phyloP scores from a whole-genome alignment of 2,113 vertebrate species.

The Acrocephalus kingi region DNA sequence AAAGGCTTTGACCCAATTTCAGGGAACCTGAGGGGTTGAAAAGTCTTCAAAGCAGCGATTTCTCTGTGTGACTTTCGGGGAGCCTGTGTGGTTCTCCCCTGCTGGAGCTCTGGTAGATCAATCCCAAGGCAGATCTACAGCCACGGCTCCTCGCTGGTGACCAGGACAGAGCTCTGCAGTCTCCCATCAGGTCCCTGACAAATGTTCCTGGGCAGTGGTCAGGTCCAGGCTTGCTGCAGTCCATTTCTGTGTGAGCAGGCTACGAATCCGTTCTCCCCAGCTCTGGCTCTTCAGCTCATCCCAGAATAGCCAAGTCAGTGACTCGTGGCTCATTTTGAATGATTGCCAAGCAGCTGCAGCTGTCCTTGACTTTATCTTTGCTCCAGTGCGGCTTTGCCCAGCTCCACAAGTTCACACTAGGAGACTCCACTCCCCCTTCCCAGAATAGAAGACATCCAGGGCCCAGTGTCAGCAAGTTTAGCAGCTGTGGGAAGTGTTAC shows the following conservation, averaged over 20 bases:
- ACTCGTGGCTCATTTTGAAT: slow-evolving; percentile 61
- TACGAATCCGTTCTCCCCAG: background rate
- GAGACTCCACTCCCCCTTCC: slow-evolving; percentile 70
- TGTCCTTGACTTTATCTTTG: slow-evolving; percentile 66
- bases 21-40: background rate
- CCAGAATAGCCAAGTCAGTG: slow-evolving; percentile 67
- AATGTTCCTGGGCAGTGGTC: background rate
- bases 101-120: background rate
- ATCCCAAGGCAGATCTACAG: background rate
- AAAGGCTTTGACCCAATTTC: background rate
- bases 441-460: slow-evolving; percentile 66
- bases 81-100: background rate
- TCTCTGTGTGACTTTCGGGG: background rate
- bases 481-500: slow-evolving; percentile 57
- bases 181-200: background rate
- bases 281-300: background rate
- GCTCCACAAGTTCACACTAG: slow-evolving; percentile 67
- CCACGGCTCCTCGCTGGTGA: fast-evolving
- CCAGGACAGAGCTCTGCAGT: background rate
- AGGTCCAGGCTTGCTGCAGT: background rate
- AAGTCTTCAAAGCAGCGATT: background rate
- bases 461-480: slow-evolving; percentile 57
- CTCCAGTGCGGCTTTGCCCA: slow-evolving; percentile 63
- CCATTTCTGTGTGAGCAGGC: slow-evolving; percentile 17
- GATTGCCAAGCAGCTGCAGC: slow-evolving; percentile 67